Evolutionary conservation across 2,797 vertebrate genomes (phyloP).

Genomic region (Phoebastria nigripes): DNA sequence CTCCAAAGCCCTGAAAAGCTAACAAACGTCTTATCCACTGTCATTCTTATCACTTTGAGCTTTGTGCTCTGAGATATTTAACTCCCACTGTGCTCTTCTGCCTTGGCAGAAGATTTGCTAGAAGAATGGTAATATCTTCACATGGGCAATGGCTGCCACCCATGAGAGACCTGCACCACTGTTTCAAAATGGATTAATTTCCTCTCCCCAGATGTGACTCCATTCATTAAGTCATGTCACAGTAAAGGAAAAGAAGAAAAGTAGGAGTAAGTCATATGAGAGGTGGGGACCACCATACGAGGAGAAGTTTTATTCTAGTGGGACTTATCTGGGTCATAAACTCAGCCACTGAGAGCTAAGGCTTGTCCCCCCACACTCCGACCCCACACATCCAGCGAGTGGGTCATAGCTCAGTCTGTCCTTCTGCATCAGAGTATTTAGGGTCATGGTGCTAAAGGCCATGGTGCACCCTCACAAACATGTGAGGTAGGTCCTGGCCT

Average conservation of each 20-base stretch:
- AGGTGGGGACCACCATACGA: rapidly evolving
- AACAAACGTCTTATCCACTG: conserved; percentile 10
- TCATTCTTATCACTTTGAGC: conserved; percentile 4
- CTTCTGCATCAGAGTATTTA: neutral
- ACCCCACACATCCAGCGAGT: rapidly evolving
- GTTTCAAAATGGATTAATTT: neutral
- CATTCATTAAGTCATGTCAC: neutral
- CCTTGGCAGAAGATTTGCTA: neutral
- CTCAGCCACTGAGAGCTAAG: neutral
- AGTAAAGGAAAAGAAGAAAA: neutral
- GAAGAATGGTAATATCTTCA: neutral
- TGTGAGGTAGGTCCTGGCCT: neutral
- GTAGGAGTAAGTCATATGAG: neutral
- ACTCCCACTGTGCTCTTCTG: neutral
- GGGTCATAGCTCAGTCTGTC: neutral
- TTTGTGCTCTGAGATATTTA: neutral
- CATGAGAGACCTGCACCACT: neutral
- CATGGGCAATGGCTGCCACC: rapidly evolving
- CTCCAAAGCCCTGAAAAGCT: conserved; percentile 34
- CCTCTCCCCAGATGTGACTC: neutral
- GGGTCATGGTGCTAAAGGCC: neutral
- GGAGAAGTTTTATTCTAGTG: neutral
- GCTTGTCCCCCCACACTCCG: neutral
- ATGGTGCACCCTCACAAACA: neutral
- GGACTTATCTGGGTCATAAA: neutral